These are phyloP conservation scores for Cyanoliseus patagonus DNA, from an alignment of 2,113 vertebrate species.

Conservation along the genomic window DNA sequence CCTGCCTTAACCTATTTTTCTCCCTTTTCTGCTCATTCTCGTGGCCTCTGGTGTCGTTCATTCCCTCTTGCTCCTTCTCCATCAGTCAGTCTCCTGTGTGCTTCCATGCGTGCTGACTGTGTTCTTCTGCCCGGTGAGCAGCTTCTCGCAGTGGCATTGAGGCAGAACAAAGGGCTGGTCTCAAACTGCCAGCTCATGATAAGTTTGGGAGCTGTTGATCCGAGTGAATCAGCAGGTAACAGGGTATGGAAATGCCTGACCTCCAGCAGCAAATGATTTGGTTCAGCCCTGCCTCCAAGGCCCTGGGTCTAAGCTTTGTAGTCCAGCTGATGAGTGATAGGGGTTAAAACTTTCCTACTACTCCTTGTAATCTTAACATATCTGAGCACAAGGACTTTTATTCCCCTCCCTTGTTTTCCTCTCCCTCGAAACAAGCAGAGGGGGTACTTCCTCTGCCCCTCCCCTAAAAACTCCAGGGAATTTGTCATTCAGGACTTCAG, in stretches of 20 bases:
- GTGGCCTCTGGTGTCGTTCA: not conserved
- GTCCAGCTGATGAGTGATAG: not conserved
- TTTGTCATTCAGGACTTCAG: not conserved
- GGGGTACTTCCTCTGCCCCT: not conserved
- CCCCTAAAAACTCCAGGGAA: not conserved
- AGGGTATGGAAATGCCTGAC: not conserved
- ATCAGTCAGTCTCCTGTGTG: not conserved
- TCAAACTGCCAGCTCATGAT: not conserved
- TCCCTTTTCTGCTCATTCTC: not conserved
- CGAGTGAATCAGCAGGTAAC: not conserved
- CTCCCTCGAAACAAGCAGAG: rapidly evolving
- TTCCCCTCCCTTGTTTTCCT: not conserved
- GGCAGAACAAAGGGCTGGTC: not conserved
- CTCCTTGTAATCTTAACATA: not conserved
- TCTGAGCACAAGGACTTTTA: not conserved
- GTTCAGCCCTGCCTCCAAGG: not conserved
- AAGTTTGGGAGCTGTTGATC: not conserved
- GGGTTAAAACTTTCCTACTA: not conserved
- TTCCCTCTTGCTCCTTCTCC: conserved; percentile 16
- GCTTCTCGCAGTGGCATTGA: not conserved
- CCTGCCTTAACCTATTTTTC: conserved; percentile 51
- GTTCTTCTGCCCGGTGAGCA: conserved; percentile 31
- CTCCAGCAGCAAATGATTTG: not conserved
- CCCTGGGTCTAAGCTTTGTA: not conserved
- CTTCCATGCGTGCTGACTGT: not conserved